phyloP scores from a whole-genome alignment of 1,140 invertebrate genomes.

The Leptopilina boulardi region DNA sequence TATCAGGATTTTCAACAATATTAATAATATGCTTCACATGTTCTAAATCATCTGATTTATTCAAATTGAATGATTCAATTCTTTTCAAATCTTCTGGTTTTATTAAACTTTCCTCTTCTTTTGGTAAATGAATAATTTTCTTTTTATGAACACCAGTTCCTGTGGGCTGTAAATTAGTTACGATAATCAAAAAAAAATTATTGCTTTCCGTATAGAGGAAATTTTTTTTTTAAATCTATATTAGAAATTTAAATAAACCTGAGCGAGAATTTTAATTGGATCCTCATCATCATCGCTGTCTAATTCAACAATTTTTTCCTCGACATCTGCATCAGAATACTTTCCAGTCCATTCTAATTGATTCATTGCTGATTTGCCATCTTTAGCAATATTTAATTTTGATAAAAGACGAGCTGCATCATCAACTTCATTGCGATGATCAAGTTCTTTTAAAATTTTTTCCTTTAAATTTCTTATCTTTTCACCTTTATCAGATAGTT shows the following conservation, averaged over 20 bases:
- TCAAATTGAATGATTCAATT: conserved; percentile 71
- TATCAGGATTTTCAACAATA: conserved; percentile 74
- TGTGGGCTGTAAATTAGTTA: conserved; percentile 64
- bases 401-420: conserved; percentile 78
- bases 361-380: conserved; percentile 78
- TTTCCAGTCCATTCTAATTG: conserved; percentile 83
- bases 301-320: conserved; percentile 68
- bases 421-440: conserved; percentile 78
- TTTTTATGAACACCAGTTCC: conserved; percentile 78
- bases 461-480: conserved; percentile 79
- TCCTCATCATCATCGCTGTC: conserved; percentile 83
- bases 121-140: conserved; percentile 76
- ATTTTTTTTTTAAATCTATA: conserved; percentile 26
- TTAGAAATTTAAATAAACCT: conserved; percentile 62
- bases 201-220: conserved; percentile 36
- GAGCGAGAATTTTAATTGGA: conserved; percentile 81
- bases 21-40: conserved; percentile 80
- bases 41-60: conserved; percentile 56
- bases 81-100: conserved; percentile 80
- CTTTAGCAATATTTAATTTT: conserved; percentile 77
- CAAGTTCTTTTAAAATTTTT: conserved; percentile 78
- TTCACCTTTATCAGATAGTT: conserved; percentile 82
- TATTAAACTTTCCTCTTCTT: conserved; percentile 78
- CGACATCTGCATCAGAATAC: conserved; percentile 62
- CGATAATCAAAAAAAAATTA: conserved; percentile 29